Evolutionary conservation across 2,113 vertebrate genomes (phyloP).

Genomic region (Nesogale talazaci): DNA sequence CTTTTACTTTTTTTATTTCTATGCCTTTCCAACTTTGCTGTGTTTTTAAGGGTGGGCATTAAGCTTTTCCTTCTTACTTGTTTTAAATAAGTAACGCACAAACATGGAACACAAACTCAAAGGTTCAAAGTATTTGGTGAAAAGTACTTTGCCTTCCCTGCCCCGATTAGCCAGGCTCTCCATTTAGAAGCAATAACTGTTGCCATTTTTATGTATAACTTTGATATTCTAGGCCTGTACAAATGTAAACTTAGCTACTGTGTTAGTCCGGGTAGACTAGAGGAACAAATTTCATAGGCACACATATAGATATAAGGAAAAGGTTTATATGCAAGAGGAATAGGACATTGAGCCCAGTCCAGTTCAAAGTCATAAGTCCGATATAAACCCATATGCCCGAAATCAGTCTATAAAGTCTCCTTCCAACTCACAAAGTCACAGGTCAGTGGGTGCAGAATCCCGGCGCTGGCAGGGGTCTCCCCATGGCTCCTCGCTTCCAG

Average conservation of each 20-base stretch:
- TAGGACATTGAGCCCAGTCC: too few species aligned
- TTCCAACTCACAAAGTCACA: too few species aligned
- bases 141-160: slow-evolving; percentile 4
- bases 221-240: neutral
- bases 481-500: too few species aligned
- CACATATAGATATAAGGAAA: too few species aligned
- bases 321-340: too few species aligned
- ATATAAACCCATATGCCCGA: too few species aligned
- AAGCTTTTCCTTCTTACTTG: slow-evolving; percentile 27
- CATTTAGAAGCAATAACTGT: neutral
- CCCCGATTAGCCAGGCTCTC: neutral
- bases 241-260: neutral
- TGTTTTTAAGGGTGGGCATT: slow-evolving; percentile 30
- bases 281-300: too few species aligned
- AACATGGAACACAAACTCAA: slow-evolving; percentile 31
- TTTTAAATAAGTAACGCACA: slow-evolving; percentile 28
- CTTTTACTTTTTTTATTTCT: slow-evolving; percentile 26
- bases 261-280: too few species aligned
- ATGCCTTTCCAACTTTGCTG: neutral
- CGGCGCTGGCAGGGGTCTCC: too few species aligned
- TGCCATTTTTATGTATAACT: neutral
- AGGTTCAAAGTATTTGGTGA: slow-evolving; percentile 45
- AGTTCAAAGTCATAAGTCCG: too few species aligned
- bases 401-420: too few species aligned
- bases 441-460: too few species aligned